A percentile compares a stretch with the other conserved stretches of the same genome.
Evolutionary conservation across 1,140 invertebrate species (phyloP).

Genomic region (Tigriopus japonicus): DNA sequence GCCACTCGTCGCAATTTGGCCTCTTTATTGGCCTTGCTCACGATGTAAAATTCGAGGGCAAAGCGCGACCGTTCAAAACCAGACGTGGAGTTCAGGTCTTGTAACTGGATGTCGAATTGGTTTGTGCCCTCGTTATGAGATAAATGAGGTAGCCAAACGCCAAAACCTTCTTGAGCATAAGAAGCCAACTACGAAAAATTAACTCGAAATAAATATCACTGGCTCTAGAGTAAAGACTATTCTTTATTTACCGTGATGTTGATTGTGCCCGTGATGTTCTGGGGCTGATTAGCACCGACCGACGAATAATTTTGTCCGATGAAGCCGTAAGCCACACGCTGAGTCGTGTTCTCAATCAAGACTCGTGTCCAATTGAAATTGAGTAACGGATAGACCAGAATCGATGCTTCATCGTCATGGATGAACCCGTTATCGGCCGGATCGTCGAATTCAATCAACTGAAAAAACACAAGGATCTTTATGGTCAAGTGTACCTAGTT

Average conservation of each 20-base stretch:
- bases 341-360: not conserved
- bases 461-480: not conserved
- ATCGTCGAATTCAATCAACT: not conserved
- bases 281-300: not conserved
- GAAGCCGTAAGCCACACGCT: not conserved
- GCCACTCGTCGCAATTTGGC: not conserved
- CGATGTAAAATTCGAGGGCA: not conserved
- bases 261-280: not conserved
- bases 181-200: not conserved
- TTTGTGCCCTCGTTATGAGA: not conserved
- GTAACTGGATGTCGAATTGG: not conserved
- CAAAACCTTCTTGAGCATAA: not conserved
- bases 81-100: not conserved
- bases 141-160: not conserved
- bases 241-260: not conserved
- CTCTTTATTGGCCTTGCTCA: not conserved
- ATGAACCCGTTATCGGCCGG: not conserved
- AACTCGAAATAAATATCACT: not conserved
- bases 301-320: not conserved
- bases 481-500: too few species aligned
- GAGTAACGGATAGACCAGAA: not conserved
- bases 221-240: too few species aligned
- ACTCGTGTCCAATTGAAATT: not conserved
- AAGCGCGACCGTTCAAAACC: not conserved
- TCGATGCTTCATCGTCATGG: not conserved